These are phyloP conservation scores for Polypedilum vanderplanki DNA, from an alignment of 1,140 invertebrate genomes.

Conservation along the genomic window DNA sequence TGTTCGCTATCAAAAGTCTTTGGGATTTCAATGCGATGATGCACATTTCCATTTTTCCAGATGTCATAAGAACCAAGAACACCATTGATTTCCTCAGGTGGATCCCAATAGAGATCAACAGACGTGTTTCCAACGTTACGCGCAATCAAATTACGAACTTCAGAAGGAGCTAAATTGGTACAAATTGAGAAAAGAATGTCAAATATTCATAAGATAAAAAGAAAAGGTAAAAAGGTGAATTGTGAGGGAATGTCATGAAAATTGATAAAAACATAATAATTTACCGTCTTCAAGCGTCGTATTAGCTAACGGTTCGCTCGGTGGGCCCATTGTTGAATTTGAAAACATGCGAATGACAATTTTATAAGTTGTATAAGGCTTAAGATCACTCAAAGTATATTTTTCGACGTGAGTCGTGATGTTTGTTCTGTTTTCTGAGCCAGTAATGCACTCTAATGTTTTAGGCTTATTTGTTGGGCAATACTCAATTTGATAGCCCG, in stretches of 20 bases:
- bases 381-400: slow-evolving; percentile 46
- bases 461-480: slow-evolving; percentile 54
- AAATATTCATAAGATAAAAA: slow-evolving; percentile 26
- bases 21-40: slow-evolving; percentile 34
- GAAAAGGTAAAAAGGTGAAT: neutral
- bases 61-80: slow-evolving; percentile 65
- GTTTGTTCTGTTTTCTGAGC: slow-evolving; percentile 40
- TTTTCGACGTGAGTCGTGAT: slow-evolving; percentile 46
- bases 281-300: slow-evolving; percentile 62
- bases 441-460: slow-evolving; percentile 34
- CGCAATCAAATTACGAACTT: slow-evolving; percentile 50
- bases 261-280: slow-evolving; percentile 31
- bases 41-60: slow-evolving; percentile 40
- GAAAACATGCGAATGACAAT: slow-evolving; percentile 66
- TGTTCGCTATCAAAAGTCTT: slow-evolving; percentile 33
- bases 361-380: slow-evolving; percentile 72
- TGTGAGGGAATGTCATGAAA: neutral
- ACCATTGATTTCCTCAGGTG: slow-evolving; percentile 65
- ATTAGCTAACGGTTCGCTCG: slow-evolving; percentile 58
- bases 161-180: slow-evolving; percentile 46
- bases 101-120: slow-evolving; percentile 60
- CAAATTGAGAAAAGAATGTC: slow-evolving; percentile 31
- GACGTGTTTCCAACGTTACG: slow-evolving; percentile 58
- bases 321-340: slow-evolving; percentile 57
- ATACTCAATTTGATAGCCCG: slow-evolving; percentile 60